A percentile compares a stretch with the other conserved stretches of the same genome.
Evolutionary conservation across 2,888 invertebrate genomes (phyloP).

Genomic region (Caenorhabditis sp.): DNA sequence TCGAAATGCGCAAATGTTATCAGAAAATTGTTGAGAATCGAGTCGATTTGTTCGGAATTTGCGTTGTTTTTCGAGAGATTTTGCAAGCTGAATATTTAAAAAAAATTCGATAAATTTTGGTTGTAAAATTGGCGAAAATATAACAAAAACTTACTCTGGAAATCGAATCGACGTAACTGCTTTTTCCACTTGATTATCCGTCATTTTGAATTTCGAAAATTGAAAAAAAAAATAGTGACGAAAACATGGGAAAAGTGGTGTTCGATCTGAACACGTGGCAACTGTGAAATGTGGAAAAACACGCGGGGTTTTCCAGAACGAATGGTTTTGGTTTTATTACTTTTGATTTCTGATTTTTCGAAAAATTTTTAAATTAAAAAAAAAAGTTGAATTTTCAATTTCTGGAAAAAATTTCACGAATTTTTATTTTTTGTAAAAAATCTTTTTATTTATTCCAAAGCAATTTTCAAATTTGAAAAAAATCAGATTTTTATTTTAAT

Average conservation of each 20-base stretch:
- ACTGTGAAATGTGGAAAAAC: too few relatives aligned
- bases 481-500: neutral
- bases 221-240: too few relatives aligned
- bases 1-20: constrained; percentile 26
- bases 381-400: neutral
- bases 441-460: neutral
- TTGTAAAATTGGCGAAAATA: too few relatives aligned
- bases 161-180: neutral
- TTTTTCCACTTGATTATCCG: neutral
- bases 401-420: too few relatives aligned
- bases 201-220: neutral
- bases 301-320: too few relatives aligned
- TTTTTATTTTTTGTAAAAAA: neutral
- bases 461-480: neutral
- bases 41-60: neutral
- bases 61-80: neutral
- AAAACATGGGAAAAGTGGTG: too few relatives aligned
- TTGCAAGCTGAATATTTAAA: neutral
- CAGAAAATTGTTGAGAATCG: constrained; percentile 26
- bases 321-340: too few relatives aligned
- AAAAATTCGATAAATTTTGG: neutral
- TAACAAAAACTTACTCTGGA: neutral
- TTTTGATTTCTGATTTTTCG: neutral
- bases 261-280: too few relatives aligned
- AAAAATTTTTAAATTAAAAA: constrained; percentile 5